Base-by-base conservation (phyloP, 2,888 invertebrate species). In the Andrena trimmerana region DNA sequence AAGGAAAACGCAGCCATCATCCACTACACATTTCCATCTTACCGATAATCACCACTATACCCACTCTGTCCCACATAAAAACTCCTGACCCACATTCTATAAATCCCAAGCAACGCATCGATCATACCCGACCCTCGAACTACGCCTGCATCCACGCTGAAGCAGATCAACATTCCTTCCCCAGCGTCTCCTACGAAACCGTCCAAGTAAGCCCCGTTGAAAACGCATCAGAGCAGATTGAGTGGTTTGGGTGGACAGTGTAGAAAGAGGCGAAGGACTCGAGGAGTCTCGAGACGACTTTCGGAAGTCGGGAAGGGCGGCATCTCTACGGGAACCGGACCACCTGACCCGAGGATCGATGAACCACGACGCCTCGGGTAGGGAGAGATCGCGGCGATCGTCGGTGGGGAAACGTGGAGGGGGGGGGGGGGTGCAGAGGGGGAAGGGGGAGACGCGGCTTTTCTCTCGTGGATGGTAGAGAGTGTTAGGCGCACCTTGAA, bases 401-500 rank as follows among this genome's bases (percentile, higher is more conserved):
- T 20, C 57, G 57, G 27, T n/a, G 69, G 20, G 27, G 76, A 29
- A 27, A 24, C 42, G 13, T 16, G 1, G 42, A 62, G 62, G 66
- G 31, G 36, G 42, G 62, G 66, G 31, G 36, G 42, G 66, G 67
- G 59, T 31, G 36, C 8, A 10, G 57, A 4, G 70, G 20, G 42
- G 54, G 20, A 20, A 20, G 20, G 50, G 59, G 69, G 75, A 70
- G 48, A 80, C 57, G 65, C 83, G 65, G 89, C 54, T 89, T 90
- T 90, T 91, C 91, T 90, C 91, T 89, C 83, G 84, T 82, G 77
- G 86, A 90, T 84, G 91, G 90, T 92, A 91, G 92, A 92, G 92
- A 93, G 93, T 93, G 92, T 92, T 92, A 92, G 92, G 92, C 91
- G 89, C 88, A 88, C 87, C 90, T 87, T 89, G 88, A 88, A 91